These are phyloP conservation scores for Porites evermanni DNA, from an alignment of 92 coral and sea anemone genomes.

Conservation along the genomic window DNA sequence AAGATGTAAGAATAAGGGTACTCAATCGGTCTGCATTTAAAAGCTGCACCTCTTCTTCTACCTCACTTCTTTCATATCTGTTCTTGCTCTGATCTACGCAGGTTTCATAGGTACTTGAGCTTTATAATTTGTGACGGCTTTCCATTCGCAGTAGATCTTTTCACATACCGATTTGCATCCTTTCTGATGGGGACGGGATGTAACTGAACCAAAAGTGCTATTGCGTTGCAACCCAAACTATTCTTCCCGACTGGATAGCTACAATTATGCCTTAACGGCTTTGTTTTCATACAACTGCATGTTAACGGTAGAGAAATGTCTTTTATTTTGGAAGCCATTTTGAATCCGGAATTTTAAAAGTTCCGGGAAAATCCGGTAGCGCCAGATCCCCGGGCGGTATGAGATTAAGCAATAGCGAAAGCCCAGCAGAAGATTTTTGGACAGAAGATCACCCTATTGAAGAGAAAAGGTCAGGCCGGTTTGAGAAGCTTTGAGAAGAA, in stretches of 20 bases:
- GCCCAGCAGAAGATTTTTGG: too few relatives aligned
- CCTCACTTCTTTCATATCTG: conserved; percentile 27
- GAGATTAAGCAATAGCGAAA: too few relatives aligned
- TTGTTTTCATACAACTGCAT: neutral
- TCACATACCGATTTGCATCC: conserved; percentile 23
- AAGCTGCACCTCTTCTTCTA: conserved; percentile 36
- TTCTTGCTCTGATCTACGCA: conserved; percentile 37
- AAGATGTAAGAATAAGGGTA: too few relatives aligned
- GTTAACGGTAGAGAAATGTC: conserved; percentile 15
- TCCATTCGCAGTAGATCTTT: conserved; percentile 10
- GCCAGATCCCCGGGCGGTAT: too few relatives aligned
- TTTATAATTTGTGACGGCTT: conserved; percentile 51
- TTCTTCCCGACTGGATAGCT: conserved; percentile 6
- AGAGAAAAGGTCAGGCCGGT: too few relatives aligned
- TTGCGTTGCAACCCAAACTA: conserved; percentile 9
- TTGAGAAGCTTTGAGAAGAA: too few relatives aligned
- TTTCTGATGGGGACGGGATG: neutral
- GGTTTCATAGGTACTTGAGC: conserved; percentile 39
- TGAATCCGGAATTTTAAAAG: too few relatives aligned
- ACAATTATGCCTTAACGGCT: conserved; percentile 3
- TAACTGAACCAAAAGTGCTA: conserved; percentile 8
- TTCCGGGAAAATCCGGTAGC: too few relatives aligned
- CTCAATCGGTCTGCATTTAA: conserved; percentile 46
- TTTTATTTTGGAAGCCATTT: neutral
- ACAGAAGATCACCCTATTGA: too few relatives aligned